These are phyloP conservation scores for Amblyopsis hoosieri DNA, from an alignment of 2,797 vertebrate genomes.

Conservation along the genomic window DNA sequence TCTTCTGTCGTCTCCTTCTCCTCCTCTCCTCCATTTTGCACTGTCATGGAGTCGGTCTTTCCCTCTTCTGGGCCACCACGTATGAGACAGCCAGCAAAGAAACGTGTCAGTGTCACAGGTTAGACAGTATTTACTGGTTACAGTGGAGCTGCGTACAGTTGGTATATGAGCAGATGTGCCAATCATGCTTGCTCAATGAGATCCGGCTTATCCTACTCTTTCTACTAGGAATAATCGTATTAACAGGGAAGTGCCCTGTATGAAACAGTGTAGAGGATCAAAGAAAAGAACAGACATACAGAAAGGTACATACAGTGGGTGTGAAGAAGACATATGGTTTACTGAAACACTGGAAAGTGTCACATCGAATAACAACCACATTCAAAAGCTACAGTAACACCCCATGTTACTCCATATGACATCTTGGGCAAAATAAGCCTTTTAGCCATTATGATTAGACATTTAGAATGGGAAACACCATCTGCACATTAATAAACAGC, in stretches of 20 bases:
- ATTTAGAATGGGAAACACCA: no score
- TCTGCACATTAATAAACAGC: no score
- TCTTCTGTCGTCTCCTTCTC: constrained; percentile 84
- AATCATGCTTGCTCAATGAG: constrained; percentile 64
- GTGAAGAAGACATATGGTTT: constrained; percentile 76
- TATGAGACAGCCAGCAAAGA: neutral
- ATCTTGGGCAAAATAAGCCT: neutral
- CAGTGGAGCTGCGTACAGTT: constrained; percentile 27
- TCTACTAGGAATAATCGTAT: constrained; percentile 90
- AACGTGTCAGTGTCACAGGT: constrained; percentile 8
- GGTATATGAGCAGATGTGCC: constrained; percentile 45
- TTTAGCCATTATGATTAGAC: neutral
- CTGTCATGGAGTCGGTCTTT: constrained; percentile 54
- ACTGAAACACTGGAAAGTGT: constrained; percentile 53
- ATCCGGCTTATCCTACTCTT: constrained; percentile 51
- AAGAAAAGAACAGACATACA: constrained; percentile 70
- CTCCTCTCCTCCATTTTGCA: constrained; percentile 88
- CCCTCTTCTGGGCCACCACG: constrained; percentile 52
- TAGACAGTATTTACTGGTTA: neutral
- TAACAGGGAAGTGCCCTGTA: constrained; percentile 84
- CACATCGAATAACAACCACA: constrained; percentile 17
- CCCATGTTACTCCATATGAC: constrained; percentile 34
- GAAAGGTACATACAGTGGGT: constrained; percentile 58
- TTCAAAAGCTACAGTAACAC: constrained; percentile 21
- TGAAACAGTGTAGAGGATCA: constrained; percentile 78